phyloP scores from a whole-genome alignment of 2,888 invertebrate species.

The Chrysina gloriosa region DNA sequence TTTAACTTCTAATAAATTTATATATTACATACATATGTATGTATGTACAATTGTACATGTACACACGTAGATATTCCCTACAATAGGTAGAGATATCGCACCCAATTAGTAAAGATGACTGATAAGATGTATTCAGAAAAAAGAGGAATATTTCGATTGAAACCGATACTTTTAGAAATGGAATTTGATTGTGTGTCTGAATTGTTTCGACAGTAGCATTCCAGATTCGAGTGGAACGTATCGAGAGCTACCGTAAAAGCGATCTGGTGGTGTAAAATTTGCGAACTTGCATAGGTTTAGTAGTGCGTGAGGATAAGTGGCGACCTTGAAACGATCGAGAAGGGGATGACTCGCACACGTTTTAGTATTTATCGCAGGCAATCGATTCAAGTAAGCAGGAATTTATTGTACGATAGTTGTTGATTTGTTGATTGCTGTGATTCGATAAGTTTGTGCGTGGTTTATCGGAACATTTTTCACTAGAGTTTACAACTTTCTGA shows the following conservation, averaged over 20 bases:
- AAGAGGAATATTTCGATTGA: not conserved
- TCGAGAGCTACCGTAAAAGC: not conserved
- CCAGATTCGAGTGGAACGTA: not conserved
- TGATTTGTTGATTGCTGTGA: too few relatives aligned
- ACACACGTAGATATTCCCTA: not conserved
- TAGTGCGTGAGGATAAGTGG: too few relatives aligned
- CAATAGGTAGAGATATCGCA: not conserved
- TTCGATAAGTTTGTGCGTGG: too few relatives aligned
- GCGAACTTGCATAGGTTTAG: too few relatives aligned
- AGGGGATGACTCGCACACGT: too few relatives aligned
- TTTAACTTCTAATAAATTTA: not conserved
- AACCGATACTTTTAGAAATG: not conserved
- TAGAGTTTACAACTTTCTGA: too few relatives aligned
- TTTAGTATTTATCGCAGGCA: too few relatives aligned
- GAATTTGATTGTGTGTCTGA: not conserved
- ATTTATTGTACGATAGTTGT: too few relatives aligned
- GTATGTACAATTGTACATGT: not conserved
- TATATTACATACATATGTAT: too few relatives aligned
- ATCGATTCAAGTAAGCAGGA: too few relatives aligned
- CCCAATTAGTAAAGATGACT: not conserved
- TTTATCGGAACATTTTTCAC: too few relatives aligned
- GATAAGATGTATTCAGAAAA: constrained; percentile 10
- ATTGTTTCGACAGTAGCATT: not conserved
- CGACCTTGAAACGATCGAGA: too few relatives aligned
- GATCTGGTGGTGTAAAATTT: not conserved